Evolutionary conservation across 2,888 invertebrate genomes (phyloP), one percentile per base, ranked within the genome.

Genomic region (Agrochola lychnidis): DNA sequence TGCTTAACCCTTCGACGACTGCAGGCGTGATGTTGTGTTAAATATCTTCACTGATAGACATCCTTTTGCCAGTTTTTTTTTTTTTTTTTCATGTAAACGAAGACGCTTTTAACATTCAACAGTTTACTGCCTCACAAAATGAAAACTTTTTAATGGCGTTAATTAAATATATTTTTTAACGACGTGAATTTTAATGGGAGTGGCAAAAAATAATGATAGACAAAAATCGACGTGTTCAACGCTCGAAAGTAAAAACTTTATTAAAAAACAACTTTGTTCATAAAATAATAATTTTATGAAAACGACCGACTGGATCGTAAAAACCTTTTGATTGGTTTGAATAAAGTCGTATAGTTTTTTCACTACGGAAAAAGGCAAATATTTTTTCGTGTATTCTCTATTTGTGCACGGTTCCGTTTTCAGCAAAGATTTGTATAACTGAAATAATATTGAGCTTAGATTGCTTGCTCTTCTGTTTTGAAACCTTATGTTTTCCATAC

Each of bases 101-200:
- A 77, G 30, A 40, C 10, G 30, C 22, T 67, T 81, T 79, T 67
- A 14, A 62, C 10, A 56, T 67, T 70, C 14, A 75, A 71, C 42
- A 86, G 53, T 86, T 86, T 84, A 80, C 36, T 48, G 19, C 61
- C 70, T 76, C 56, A 2, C 61, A 61, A 77, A 77, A 66, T 30
- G 25, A 63, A 76, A 88, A 87, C 74, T 87, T 87, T 88, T 73
- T 85, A 84, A 88, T 78, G 82, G 70, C 45, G 71, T 77, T 84
- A 84, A 82, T 88, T 87, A 75, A 74, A 53, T 78, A 78, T 66
- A 53, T 40, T n/a, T 42, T 70, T 82, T 88, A 85, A 85, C 79
- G 73, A 87, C 64, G 53, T 79, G 66, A 81, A 78, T 83, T 87
- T 82, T 87, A 77, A 80, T 73, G 74, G 75, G 53, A 59, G 59